Evolutionary conservation across 2,113 vertebrate species (phyloP), one percentile per base, ranked within the genome.

Genomic region (Sebastes fasciatus): DNA sequence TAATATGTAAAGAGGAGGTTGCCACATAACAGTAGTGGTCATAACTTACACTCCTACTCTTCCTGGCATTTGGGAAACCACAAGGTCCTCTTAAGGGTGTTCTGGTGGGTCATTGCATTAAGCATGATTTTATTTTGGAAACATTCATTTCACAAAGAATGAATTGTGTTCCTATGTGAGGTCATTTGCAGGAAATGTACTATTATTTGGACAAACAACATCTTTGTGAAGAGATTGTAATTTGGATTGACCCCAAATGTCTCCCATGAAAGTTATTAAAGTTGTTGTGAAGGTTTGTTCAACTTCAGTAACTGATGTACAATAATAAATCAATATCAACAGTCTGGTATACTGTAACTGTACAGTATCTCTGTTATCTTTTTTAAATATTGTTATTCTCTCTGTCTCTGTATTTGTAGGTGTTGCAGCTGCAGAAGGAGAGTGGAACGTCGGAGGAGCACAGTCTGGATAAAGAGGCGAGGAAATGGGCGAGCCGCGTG

Each of bases 401-500:
- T 6, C 19, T 69, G 10, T 60, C 8, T 40, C 8, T 64, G 0
- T 73, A 16, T 79, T 40, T 62, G 14, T 88, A 98, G 98, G 86
- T 96, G 95, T 70, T 77, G 1, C 96, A 98, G 54, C 94, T 99
- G 92, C 95, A 97, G 81, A 97, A 95, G 0, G 98, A 98, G 91
- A 97, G 94, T 0, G 97, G 97, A 0, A 97, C 97, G 0, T 95
- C 96, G 0, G 98, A 97, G 73, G 98, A 99, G 81, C 98, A 99
- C 96, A 97, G 97, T 85, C 93, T 99, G 86, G 98, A 99, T 89
- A 99, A 99, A 84, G 98, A 99, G 90, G 98, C 98, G 12, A 95
- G 98, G 69, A 99, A 98, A 81, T 99, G 98, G 98, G 97, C 98
- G 0, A 98, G 97, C 0, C 96, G 98, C 0, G 96, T 98, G 64